Percentiles rank a stretch among this genome's conserved stretches.
Conservation (phyloP, 2,888 invertebrate species). For the Papilio demoleus region DNA sequence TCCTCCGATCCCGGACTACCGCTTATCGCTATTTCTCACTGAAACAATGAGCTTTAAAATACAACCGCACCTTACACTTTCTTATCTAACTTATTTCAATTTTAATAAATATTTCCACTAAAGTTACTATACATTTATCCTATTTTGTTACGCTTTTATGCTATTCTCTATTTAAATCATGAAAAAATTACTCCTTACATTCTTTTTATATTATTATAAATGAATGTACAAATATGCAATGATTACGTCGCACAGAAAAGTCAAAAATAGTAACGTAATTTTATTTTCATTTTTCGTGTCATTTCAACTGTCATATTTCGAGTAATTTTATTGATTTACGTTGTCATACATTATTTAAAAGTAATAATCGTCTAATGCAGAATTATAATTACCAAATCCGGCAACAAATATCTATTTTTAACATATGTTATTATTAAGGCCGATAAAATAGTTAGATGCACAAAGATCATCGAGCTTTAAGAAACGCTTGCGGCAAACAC, state of each 20-base stretch:
- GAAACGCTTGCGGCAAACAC: slow-evolving; percentile 49
- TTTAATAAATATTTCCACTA: slow-evolving; percentile 30
- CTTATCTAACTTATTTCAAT: slow-evolving; percentile 31
- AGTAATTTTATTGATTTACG: too few relatives aligned
- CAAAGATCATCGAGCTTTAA: slow-evolving; percentile 39
- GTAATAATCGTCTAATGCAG: slow-evolving; percentile 1
- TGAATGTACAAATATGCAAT: too few relatives aligned
- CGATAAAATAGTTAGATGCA: slow-evolving; percentile 39
- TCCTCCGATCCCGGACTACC: slow-evolving; percentile 60
- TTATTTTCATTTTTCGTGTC: too few relatives aligned
- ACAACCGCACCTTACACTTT: slow-evolving; percentile 65
- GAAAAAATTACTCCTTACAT: too few relatives aligned
- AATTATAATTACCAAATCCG: slow-evolving; percentile 39
- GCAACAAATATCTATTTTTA: slow-evolving; percentile 28
- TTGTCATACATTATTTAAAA: too few relatives aligned
- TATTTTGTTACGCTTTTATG: background rate
- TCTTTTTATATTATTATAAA: too few relatives aligned
- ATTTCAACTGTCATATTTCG: too few relatives aligned
- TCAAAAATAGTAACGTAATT: too few relatives aligned
- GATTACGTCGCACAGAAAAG: too few relatives aligned
- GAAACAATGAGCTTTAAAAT: slow-evolving; percentile 79
- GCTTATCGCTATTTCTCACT: slow-evolving; percentile 74
- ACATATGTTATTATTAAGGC: slow-evolving; percentile 31
- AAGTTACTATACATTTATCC: slow-evolving; percentile 8
- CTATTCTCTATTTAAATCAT: too few relatives aligned